Percentiles rank a stretch among this genome's conserved stretches.
These are phyloP conservation scores for Hapalemur alaotrensis DNA, from an alignment of 2,797 vertebrate species.

Conservation along the genomic window DNA sequence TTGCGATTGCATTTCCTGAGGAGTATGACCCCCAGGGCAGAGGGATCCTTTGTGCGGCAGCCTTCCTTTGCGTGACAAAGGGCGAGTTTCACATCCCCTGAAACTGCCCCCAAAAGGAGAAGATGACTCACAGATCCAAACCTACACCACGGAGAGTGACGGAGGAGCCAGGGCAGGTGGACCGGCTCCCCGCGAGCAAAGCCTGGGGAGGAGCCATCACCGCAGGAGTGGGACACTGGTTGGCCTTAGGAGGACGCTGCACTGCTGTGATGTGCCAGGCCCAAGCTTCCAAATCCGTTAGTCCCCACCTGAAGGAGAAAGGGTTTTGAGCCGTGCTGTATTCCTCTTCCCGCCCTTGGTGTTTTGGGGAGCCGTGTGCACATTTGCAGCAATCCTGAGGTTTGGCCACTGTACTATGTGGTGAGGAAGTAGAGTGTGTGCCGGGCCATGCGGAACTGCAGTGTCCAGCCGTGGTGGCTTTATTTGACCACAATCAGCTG, in stretches of 20 bases:
- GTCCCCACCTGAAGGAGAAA: too few species aligned
- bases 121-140: constrained; percentile 15
- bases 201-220: accelerated
- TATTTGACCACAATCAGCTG: not conserved
- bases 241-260: accelerated
- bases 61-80: constrained; percentile 49
- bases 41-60: accelerated
- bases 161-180: not conserved
- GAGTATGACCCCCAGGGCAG: not conserved
- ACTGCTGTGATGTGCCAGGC: accelerated
- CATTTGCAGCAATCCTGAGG: not conserved
- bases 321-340: accelerated
- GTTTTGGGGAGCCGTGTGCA: not conserved
- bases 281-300: accelerated
- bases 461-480: not conserved
- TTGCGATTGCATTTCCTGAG: accelerated
- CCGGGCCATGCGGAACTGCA: not conserved
- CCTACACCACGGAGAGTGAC: not conserved
- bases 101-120: constrained; percentile 61
- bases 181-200: accelerated
- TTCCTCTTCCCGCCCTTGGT: too few species aligned
- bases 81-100: constrained; percentile 65
- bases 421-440: not conserved
- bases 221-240: accelerated
- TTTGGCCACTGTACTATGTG: not conserved